Evolutionary conservation across 2,797 vertebrate species (phyloP).

Genomic region (Myripristis jacobus): DNA sequence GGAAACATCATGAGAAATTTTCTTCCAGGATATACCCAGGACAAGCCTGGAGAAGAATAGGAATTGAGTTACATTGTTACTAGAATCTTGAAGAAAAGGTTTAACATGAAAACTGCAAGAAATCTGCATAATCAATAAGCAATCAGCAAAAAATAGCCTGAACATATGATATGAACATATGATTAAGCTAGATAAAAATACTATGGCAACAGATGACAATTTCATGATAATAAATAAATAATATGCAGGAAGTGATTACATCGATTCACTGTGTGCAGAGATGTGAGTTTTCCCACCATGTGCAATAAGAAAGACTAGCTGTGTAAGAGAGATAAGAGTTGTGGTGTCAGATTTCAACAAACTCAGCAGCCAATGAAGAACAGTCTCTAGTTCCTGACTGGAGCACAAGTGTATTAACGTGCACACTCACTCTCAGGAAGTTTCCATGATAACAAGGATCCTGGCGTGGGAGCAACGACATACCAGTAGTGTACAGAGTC

Average conservation of each 20-base stretch:
- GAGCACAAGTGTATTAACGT: conserved; percentile 75
- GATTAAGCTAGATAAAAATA: conserved; percentile 12
- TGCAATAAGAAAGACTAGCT: conserved; percentile 29
- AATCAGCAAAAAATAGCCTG: neutral
- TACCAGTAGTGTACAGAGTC: conserved; percentile 46
- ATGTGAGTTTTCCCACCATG: conserved; percentile 31
- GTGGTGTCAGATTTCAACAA: conserved; percentile 81
- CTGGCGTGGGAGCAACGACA: conserved; percentile 64
- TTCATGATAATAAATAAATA: conserved; percentile 32
- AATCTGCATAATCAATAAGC: neutral
- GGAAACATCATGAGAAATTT: conserved; percentile 54
- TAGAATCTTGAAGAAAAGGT: no score
- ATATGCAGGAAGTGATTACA: conserved; percentile 18
- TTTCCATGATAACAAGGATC: conserved; percentile 74
- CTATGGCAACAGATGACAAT: conserved; percentile 13
- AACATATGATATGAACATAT: neutral
- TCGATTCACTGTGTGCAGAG: conserved; percentile 20
- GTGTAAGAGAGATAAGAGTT: conserved; percentile 64
- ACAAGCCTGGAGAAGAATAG: conserved; percentile 39
- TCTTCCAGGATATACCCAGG: conserved; percentile 23
- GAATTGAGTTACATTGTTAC: neutral
- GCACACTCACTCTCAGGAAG: conserved; percentile 67
- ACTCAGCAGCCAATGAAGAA: conserved; percentile 77
- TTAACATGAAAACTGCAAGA: conserved; percentile 6
- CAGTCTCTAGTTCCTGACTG: conserved; percentile 59